Conservation (phyloP, 2,888 invertebrate genomes). For the Caenorhabditis drosophilae region DNA sequence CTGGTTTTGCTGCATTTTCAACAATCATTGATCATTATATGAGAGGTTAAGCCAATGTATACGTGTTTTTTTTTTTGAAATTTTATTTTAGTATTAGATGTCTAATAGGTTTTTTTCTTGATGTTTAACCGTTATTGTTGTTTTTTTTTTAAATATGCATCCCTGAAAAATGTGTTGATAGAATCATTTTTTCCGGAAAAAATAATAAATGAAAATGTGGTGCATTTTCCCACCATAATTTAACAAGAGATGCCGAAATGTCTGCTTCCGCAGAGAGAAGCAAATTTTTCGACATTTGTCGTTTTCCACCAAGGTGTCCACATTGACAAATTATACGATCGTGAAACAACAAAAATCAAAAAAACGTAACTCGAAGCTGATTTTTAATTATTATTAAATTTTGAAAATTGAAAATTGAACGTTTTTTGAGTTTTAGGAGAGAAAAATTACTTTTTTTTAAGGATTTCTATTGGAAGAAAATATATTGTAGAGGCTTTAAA, state of each 20-base stretch:
- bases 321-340: neutral
- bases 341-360: neutral
- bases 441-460: too few relatives aligned
- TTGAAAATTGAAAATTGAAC: too few relatives aligned
- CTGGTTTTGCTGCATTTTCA: conserved; percentile 96
- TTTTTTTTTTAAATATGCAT: conserved; percentile 1
- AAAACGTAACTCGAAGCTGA: neutral
- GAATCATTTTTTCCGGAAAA: too few relatives aligned
- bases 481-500: too few relatives aligned
- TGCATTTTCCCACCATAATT: neutral
- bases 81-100: conserved; percentile 9
- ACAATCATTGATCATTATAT: conserved; percentile 86
- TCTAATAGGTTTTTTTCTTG: conserved; percentile 3
- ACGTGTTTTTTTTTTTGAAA: neutral
- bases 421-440: too few relatives aligned
- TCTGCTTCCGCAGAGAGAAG: conserved; percentile 8
- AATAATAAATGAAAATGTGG: too few relatives aligned
- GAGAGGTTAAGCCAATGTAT: conserved; percentile 37
- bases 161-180: too few relatives aligned
- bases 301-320: neutral
- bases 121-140: neutral
- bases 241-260: conserved; percentile 9
- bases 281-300: conserved; percentile 7
- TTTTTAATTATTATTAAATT: neutral
- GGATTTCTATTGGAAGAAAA: too few relatives aligned